phyloP scores from a whole-genome alignment of 1,140 invertebrate genomes.

The Drosophila arawakana region DNA sequence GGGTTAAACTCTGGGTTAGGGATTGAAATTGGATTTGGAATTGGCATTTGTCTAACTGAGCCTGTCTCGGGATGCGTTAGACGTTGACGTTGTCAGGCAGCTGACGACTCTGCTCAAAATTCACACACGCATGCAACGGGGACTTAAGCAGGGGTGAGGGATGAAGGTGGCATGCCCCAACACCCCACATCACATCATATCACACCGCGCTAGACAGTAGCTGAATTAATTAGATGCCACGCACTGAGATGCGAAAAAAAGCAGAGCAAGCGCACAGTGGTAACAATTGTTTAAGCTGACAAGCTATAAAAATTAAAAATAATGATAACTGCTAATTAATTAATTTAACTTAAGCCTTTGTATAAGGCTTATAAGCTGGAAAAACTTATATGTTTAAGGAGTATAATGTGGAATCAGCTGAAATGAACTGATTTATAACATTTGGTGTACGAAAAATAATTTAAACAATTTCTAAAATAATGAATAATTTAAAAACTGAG shows the following conservation, averaged over 20 bases:
- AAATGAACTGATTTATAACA: too few relatives aligned
- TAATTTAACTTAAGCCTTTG: too few relatives aligned
- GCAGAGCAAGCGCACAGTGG: constrained; percentile 35
- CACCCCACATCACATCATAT: background rate
- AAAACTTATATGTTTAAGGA: too few relatives aligned
- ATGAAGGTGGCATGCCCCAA: background rate
- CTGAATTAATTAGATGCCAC: constrained; percentile 82
- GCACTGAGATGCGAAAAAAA: constrained; percentile 47
- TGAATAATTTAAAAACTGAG: background rate
- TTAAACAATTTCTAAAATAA: background rate
- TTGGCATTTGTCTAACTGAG: constrained; percentile 2
- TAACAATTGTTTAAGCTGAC: background rate
- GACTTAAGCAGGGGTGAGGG: background rate
- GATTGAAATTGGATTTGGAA: constrained; percentile 10
- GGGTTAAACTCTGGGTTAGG: background rate
- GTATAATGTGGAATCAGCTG: too few relatives aligned
- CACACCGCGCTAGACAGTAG: constrained; percentile 48
- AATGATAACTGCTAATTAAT: background rate
- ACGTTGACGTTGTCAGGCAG: constrained; percentile 49
- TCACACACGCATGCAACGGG: constrained; percentile 72
- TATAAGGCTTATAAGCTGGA: too few relatives aligned
- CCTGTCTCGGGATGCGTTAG: constrained; percentile 15
- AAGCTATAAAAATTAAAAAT: background rate
- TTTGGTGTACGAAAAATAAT: background rate
- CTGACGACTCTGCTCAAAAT: constrained; percentile 72